Conservation (phyloP, 2,113 vertebrate species). For the Thunnus thynnus region DNA sequence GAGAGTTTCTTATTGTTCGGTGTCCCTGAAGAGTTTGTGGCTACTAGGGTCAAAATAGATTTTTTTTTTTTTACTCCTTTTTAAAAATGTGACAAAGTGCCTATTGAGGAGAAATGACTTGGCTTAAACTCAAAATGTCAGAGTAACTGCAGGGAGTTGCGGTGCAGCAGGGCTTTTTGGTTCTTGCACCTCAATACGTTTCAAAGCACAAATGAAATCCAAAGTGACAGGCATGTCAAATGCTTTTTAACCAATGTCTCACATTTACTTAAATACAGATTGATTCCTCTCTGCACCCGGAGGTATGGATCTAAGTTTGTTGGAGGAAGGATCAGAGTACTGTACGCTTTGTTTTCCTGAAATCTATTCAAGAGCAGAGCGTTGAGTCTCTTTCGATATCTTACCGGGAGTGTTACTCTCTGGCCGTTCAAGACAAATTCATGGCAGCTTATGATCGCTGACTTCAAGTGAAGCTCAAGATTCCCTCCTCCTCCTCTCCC, state of each 20-base stretch:
- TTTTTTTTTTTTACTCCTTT: neutral
- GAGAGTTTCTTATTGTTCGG: neutral
- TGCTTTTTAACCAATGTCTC: constrained; percentile 21
- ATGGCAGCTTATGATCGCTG: constrained; percentile 8
- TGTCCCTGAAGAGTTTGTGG: constrained; percentile 6
- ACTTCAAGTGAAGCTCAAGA: constrained; percentile 24
- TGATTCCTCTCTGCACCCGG: constrained; percentile 27
- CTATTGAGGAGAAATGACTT: constrained; percentile 10
- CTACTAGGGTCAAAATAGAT: neutral
- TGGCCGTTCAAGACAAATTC: constrained; percentile 1
- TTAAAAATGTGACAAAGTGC: constrained; percentile 24
- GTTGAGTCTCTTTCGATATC: constrained; percentile 8
- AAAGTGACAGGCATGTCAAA: constrained; percentile 41
- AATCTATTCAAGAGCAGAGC: neutral
- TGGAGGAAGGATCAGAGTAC: constrained; percentile 18
- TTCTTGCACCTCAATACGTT: constrained; percentile 13
- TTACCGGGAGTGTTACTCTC: neutral
- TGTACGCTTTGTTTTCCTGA: constrained; percentile 3
- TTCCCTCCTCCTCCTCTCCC: constrained; percentile 23
- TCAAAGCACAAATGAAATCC: constrained; percentile 37
- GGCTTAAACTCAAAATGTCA: constrained; percentile 34
- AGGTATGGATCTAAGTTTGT: neutral
- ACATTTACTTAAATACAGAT: constrained; percentile 46
- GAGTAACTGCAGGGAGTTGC: constrained; percentile 14
- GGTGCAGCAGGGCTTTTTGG: constrained; percentile 6